Percentiles rank a stretch among this genome's conserved stretches.
Conservation (phyloP, 2,888 invertebrate species). For the Eristalis arbustorum region DNA sequence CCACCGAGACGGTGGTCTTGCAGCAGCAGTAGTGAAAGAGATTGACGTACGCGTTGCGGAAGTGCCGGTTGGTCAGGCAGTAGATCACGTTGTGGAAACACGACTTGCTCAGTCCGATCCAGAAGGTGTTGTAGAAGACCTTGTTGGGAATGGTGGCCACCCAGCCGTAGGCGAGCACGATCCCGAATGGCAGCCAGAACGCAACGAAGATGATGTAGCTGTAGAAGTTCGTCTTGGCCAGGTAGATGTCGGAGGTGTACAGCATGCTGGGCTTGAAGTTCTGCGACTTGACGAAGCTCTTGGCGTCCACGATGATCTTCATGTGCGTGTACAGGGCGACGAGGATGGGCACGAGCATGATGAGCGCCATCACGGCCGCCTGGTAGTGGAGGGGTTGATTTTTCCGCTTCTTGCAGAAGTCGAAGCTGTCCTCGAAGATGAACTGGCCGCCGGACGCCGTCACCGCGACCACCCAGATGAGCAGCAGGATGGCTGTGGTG, state of each 20-base stretch:
- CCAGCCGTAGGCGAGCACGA: conserved; percentile 82
- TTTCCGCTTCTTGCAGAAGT: conserved; percentile 84
- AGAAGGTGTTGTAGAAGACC: conserved; percentile 85
- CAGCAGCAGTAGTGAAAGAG: conserved; percentile 91
- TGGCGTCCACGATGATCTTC: conserved; percentile 81
- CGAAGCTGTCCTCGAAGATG: conserved; percentile 83
- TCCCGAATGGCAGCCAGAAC: conserved; percentile 86
- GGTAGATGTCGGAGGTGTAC: conserved; percentile 84
- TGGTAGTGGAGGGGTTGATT: conserved; percentile 83
- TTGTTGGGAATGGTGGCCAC: conserved; percentile 81
- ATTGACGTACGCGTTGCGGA: conserved; percentile 86
- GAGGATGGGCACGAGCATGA: conserved; percentile 83
- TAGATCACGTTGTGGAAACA: conserved; percentile 85
- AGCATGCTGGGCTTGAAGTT: conserved; percentile 84
- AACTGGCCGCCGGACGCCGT: conserved; percentile 84
- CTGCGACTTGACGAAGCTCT: conserved; percentile 81
- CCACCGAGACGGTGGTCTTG: conserved; percentile 87
- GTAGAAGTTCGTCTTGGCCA: conserved; percentile 84
- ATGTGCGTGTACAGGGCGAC: conserved; percentile 82
- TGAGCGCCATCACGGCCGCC: conserved; percentile 81
- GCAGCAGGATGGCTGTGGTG: conserved; percentile 82
- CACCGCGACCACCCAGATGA: conserved; percentile 83
- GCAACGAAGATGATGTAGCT: conserved; percentile 84
- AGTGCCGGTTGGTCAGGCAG: conserved; percentile 85
- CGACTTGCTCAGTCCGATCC: conserved; percentile 86